Percentiles rank a stretch among this genome's conserved stretches.
Evolutionary conservation across 2,113 vertebrate genomes (phyloP).

Genomic region (Diphyllodes magnificus): DNA sequence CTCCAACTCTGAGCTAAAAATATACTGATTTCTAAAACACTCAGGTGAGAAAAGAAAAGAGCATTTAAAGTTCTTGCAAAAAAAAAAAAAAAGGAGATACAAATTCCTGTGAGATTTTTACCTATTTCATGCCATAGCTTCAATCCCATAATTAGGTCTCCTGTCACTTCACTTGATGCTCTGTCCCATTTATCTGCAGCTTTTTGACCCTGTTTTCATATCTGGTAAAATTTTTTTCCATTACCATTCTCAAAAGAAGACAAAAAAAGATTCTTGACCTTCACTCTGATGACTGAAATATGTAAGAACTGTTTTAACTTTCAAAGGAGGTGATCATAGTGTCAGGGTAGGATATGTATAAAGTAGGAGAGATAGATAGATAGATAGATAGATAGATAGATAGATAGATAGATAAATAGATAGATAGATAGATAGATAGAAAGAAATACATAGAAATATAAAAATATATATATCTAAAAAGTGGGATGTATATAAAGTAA

Average conservation of each 20-base stretch:
- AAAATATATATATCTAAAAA: neutral
- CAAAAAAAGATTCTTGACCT: slow-evolving; percentile 19
- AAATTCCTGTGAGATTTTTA: slow-evolving; percentile 41
- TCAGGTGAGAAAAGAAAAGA: neutral
- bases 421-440: neutral
- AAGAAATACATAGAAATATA: neutral
- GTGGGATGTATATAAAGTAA: neutral
- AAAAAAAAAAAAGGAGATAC: neutral
- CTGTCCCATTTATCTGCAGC: neutral
- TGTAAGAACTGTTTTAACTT: neutral
- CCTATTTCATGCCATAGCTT: slow-evolving; percentile 19
- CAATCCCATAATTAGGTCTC: slow-evolving; percentile 53
- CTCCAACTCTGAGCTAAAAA: neutral
- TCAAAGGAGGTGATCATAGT: neutral
- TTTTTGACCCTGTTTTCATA: slow-evolving; percentile 46
- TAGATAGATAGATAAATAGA: neutral
- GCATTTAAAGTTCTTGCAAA: neutral
- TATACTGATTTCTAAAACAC: neutral
- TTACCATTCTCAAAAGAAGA: neutral
- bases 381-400: neutral
- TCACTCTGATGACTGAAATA: neutral
- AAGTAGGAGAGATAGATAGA: neutral
- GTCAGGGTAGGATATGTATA: neutral
- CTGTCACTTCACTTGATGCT: neutral
- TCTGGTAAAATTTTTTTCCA: neutral